Conservation (phyloP, 2,797 vertebrate species). For the Masticophis lateralis region DNA sequence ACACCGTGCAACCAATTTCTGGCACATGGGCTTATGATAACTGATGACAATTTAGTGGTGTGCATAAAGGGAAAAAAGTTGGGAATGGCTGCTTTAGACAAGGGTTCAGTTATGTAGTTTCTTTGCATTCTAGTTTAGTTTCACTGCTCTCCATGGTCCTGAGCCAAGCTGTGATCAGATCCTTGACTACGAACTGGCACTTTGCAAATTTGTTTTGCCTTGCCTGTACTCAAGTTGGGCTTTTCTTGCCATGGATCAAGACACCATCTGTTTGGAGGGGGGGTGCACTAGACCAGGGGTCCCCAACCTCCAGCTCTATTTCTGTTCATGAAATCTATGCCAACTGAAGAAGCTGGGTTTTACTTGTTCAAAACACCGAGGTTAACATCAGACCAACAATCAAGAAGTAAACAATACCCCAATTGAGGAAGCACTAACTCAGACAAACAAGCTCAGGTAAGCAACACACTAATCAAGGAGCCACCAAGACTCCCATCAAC, state of each 20-base stretch:
- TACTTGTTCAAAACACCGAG: conserved; percentile 21
- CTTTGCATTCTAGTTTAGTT: not conserved
- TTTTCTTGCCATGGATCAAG: not conserved
- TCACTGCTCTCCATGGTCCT: not conserved
- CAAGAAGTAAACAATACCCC: not conserved
- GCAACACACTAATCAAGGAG: not conserved
- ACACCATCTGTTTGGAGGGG: not conserved
- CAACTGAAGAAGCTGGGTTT: conserved; percentile 35
- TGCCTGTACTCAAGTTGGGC: not conserved
- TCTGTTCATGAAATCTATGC: not conserved
- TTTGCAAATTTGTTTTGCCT: not conserved
- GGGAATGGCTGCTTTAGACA: not conserved
- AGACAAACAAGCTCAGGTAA: not conserved
- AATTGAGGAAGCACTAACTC: not conserved
- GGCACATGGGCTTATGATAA: not conserved
- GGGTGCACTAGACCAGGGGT: not conserved
- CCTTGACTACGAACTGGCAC: not conserved
- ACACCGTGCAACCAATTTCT: not conserved
- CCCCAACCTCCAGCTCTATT: not conserved
- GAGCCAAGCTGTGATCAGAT: not conserved
- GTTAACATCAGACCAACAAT: not conserved
- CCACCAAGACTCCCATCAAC: not conserved
- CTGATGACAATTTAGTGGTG: not conserved
- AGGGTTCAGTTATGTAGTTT: not conserved
- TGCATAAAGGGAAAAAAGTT: not conserved